Evolutionary conservation across 2,888 invertebrate genomes (phyloP), one percentile per base, ranked within the genome.

Genomic region (Stratiomys singularior): DNA sequence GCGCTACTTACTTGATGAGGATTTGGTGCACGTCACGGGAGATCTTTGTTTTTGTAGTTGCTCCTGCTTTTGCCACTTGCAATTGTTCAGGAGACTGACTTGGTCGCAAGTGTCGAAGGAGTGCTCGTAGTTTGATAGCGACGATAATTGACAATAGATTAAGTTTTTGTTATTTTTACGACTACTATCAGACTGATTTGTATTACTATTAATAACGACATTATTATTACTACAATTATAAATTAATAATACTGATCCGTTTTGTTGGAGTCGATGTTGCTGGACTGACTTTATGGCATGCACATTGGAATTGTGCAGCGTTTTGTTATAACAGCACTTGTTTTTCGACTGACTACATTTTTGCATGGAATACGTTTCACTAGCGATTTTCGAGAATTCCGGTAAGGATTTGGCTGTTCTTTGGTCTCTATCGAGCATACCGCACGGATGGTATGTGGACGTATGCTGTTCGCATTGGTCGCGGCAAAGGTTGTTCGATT

Each of bases 401-500:
- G 47, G 66, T 52, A 77, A 60, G 30, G 78, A 76, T 67, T 71
- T 77, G 4, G 69, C 78, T 66, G 80, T 80, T 74, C 80, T 78
- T 78, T 80, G 79, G 76, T 80, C 79, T n/a, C 80, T 21, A 47
- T 80, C 80, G 56, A 80, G 66, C 80, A 80, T 80, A 72, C 80
- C 80, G 37, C 13, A 30, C 21, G 78, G 78, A 78, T 77, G 79
- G 56, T 79, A 46, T 13, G 64, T 64, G 21, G 77, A 64, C 30
- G 60, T 46, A 13, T 18, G 27, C 23, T 63, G 21, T 4, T 7
- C 37, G 28, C 27, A 28, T 72, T 56, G 56, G 9, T 67, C 67
- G 44, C 67, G 46, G 11, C 4, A 67, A 44, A 44, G 23, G 23
- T 11, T 47, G 15, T 69, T 47, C 15, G 69, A 69, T 46, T 69